Conservation (phyloP, 2,113 vertebrate genomes). For the Tychaedon coryphoeus region DNA sequence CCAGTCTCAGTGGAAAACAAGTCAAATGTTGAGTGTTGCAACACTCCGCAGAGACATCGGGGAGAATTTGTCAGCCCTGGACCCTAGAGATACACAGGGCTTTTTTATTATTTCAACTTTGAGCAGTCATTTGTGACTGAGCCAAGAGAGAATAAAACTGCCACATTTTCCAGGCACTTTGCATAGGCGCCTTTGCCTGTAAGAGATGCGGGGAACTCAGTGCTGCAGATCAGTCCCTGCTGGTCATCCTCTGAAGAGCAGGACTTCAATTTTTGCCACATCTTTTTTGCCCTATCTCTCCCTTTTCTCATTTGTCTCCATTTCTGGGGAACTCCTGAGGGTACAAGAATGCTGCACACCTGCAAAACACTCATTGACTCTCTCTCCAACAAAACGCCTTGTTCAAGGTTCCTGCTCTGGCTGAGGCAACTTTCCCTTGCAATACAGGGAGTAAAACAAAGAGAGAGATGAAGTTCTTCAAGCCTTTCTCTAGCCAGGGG, state of each 20-base stretch:
- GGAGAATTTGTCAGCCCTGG: not conserved
- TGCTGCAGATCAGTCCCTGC: accelerated
- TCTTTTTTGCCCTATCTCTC: not conserved
- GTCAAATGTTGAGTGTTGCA: not conserved
- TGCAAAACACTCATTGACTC: not conserved
- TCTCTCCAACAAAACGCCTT: not conserved
- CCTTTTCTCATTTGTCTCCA: not conserved
- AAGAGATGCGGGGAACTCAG: accelerated
- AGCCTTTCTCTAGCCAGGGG: accelerated
- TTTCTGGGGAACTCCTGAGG: not conserved
- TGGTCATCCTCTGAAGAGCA: not conserved
- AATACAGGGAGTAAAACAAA: not conserved
- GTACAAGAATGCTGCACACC: not conserved
- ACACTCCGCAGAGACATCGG: not conserved
- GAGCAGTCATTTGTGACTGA: not conserved
- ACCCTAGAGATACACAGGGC: not conserved
- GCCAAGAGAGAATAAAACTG: not conserved
- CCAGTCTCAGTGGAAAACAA: not conserved
- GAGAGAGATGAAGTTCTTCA: not conserved
- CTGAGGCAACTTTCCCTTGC: not conserved
- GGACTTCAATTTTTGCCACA: not conserved
- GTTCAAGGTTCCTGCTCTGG: not conserved
- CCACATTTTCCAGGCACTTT: not conserved
- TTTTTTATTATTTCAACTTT: not conserved
- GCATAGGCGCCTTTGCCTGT: accelerated